Conservation (phyloP, 1,140 invertebrate species). For the Daktulosphaira vitifoliae region DNA sequence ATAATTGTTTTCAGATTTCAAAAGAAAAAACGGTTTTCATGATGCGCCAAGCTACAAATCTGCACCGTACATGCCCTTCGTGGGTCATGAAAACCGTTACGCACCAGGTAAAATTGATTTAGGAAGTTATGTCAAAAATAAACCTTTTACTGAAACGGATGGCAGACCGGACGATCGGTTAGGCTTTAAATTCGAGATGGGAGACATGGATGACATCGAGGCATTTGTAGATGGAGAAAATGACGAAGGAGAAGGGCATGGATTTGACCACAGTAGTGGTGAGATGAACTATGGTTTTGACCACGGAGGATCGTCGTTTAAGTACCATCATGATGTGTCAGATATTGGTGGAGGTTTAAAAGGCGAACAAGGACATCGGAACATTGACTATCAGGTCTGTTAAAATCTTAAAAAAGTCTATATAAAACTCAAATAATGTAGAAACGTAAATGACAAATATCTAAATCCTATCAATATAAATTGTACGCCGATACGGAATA, state of each 20-base stretch:
- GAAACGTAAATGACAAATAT: too few relatives aligned
- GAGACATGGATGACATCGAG: background rate
- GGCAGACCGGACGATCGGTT: too few relatives aligned
- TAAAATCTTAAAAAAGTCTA: too few relatives aligned
- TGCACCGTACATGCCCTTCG: constrained; percentile 1
- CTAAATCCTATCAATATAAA: too few relatives aligned
- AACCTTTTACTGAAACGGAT: background rate
- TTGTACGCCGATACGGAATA: too few relatives aligned
- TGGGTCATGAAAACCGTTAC: background rate
- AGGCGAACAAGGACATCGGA: background rate
- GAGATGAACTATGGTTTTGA: background rate
- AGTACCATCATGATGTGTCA: constrained; percentile 16
- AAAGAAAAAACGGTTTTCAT: constrained; percentile 10
- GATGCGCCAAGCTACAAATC: background rate
- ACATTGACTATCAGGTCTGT: constrained; percentile 7
- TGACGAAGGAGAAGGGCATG: too few relatives aligned
- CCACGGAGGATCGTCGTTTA: background rate
- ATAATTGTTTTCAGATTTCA: constrained; percentile 7
- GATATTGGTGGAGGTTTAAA: background rate
- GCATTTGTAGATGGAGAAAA: background rate
- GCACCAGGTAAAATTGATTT: background rate
- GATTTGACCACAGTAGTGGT: background rate
- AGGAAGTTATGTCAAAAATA: background rate
- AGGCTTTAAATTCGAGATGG: background rate
- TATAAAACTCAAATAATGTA: too few relatives aligned